Evolutionary conservation across 2,797 vertebrate genomes (phyloP).

Genomic region (Helostoma temminkii): DNA sequence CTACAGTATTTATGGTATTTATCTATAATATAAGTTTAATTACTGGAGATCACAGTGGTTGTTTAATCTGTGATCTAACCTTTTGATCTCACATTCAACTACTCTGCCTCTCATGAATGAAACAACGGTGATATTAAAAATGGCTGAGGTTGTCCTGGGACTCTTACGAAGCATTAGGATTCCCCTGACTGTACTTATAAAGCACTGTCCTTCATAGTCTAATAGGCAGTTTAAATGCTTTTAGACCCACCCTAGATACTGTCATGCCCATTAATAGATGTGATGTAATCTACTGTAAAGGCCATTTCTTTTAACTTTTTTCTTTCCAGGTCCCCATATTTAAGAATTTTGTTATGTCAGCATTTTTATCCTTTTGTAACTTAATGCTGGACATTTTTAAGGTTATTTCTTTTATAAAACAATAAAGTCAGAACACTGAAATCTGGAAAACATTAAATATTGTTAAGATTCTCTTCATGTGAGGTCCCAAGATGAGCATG

Average conservation of each 20-base stretch:
- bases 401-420: slow-evolving; percentile 22
- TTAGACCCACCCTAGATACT: slow-evolving; percentile 66
- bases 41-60: neutral
- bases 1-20: no score
- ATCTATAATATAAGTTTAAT: no score
- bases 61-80: slow-evolving; percentile 13
- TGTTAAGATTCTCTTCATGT: neutral
- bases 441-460: slow-evolving; percentile 28
- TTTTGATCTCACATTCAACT: slow-evolving; percentile 34
- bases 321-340: slow-evolving; percentile 27
- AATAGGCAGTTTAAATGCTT: slow-evolving; percentile 76
- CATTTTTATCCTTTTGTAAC: slow-evolving; percentile 52
- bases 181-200: slow-evolving; percentile 66
- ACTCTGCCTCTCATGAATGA: slow-evolving; percentile 51
- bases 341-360: slow-evolving; percentile 51
- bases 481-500: neutral
- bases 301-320: slow-evolving; percentile 54
- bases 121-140: slow-evolving; percentile 54
- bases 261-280: slow-evolving; percentile 68
- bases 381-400: slow-evolving; percentile 23
- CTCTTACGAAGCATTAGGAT: slow-evolving; percentile 69
- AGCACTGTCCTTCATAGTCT: slow-evolving; percentile 75
- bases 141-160: slow-evolving; percentile 52
- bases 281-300: slow-evolving; percentile 71
- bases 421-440: slow-evolving; percentile 28